A percentile compares a stretch with the other conserved stretches of the same genome.
Evolutionary conservation across 2,888 invertebrate species (phyloP).

Genomic region (Agrotis exclamationis): DNA sequence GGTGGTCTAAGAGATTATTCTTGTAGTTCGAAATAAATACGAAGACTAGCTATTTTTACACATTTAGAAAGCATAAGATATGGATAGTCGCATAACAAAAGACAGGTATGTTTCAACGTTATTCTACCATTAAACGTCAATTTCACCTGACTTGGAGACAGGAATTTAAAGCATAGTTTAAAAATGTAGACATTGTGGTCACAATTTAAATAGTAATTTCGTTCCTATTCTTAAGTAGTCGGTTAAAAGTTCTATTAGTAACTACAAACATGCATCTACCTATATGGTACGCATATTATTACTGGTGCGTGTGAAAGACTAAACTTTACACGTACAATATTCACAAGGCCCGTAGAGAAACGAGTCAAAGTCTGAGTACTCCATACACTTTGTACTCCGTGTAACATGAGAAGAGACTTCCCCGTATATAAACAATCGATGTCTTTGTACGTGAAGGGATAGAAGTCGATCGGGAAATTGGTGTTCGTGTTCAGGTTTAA

Average conservation of each 20-base stretch:
- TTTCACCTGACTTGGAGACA: too few relatives aligned
- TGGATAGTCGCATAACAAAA: too few relatives aligned
- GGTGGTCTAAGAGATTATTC: too few relatives aligned
- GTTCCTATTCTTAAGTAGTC: too few relatives aligned
- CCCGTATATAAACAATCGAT: slow-evolving; percentile 62
- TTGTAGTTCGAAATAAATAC: too few relatives aligned
- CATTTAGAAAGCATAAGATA: too few relatives aligned
- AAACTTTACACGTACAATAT: neutral
- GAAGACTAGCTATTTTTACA: too few relatives aligned
- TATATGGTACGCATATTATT: neutral
- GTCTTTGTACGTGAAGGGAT: slow-evolving; percentile 49
- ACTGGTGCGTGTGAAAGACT: neutral
- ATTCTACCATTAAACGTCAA: too few relatives aligned
- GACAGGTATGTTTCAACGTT: too few relatives aligned
- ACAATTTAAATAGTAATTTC: too few relatives aligned
- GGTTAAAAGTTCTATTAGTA: neutral
- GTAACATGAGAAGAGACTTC: slow-evolving; percentile 47
- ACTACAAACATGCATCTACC: neutral
- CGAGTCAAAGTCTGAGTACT: neutral
- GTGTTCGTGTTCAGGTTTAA: slow-evolving; percentile 51
- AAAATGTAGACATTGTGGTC: too few relatives aligned
- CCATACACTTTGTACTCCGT: slow-evolving; percentile 18
- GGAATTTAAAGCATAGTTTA: too few relatives aligned
- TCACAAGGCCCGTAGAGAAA: neutral
- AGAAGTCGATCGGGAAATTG: slow-evolving; percentile 61